A percentile compares a stretch with the other conserved stretches of the same genome.
These are phyloP conservation scores for Cyanistes caeruleus DNA, from an alignment of 2,113 vertebrate genomes.

Conservation along the genomic window DNA sequence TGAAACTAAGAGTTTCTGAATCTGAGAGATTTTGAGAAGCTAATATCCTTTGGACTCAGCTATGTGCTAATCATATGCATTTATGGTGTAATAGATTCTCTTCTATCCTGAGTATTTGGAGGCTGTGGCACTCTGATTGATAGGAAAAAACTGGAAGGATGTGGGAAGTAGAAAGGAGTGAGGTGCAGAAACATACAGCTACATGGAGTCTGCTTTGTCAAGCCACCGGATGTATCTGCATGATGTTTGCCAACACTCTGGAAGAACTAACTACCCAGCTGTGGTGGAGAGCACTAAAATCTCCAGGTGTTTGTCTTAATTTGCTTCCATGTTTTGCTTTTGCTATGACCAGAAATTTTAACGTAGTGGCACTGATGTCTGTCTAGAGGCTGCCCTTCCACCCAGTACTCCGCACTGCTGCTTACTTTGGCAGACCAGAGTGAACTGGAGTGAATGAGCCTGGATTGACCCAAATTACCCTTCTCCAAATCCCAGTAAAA, in stretches of 20 bases:
- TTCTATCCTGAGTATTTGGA: constrained; percentile 60
- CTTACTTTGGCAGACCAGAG: neutral
- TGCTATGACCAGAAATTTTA: neutral
- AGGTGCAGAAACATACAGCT: constrained; percentile 43
- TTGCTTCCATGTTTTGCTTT: constrained; percentile 7
- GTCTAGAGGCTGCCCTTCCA: neutral
- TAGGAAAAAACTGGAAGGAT: constrained; percentile 33
- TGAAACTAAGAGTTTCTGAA: neutral
- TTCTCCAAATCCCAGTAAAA: neutral
- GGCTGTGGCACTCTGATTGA: constrained; percentile 27
- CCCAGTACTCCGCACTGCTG: neutral
- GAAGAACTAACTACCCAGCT: constrained; percentile 38
- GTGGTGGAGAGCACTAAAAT: constrained; percentile 28
- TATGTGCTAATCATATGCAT: neutral
- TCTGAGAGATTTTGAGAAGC: neutral
- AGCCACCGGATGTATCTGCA: constrained; percentile 33
- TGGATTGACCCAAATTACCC: neutral
- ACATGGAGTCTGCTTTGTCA: constrained; percentile 21
- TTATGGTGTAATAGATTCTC: constrained; percentile 3
- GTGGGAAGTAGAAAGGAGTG: constrained; percentile 44
- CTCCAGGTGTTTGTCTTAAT: constrained; percentile 39
- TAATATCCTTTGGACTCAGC: neutral
- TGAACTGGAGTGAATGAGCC: neutral
- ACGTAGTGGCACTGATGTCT: neutral
- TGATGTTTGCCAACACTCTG: constrained; percentile 37